Base-by-base conservation (phyloP, 2,113 vertebrate genomes). In the Steatornis caripensis region DNA sequence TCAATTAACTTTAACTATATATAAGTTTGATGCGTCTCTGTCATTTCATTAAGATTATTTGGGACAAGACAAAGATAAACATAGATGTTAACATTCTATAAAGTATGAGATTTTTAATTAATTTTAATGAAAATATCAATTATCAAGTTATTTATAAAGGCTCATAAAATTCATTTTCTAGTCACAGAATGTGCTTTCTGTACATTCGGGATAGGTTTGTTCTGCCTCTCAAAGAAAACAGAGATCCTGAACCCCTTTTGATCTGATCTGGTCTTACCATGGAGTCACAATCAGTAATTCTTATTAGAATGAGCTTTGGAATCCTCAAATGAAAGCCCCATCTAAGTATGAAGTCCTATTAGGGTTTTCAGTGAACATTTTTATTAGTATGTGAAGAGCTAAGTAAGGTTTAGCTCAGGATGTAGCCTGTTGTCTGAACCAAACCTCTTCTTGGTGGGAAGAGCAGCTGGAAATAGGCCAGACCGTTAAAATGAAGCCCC, bases 1-100 rank as follows among this genome's bases (percentile, higher is more conserved):
- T 95, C 92, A 89, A 95, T 97, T 95, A 96, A 87, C 83, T 90
- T 94, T 65, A 92, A 93, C 85, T 90, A 79, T 69, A 79, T 87
- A 12, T 86, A 95, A 84, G 65, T 89, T 79, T 72, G 88, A 91
- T 27, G 5, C 24, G 3, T 87, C 89, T 92, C 76, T 84, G 34
- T 84, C 19, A 7, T 72, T 89, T 76, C 53, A 92, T 79, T 87
- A 90, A 84, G 45, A 93, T 87, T 57, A 95, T 82, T n/a, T 64
- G 86, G 62, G 86, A 89, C 69, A 76, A 91, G 97, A 87, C n/a
- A 79, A 92, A 87, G 60, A 87, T 61, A 93, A 95, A 95, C 60
- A 88, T 10, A 75, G 88, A 95, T 57, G 39, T 94, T 87, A 93
- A 68, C 48, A 45, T 61, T 84, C 66, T 58, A 60, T 20, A 74